Conservation (phyloP, 2,113 vertebrate species). For the Picathartes gymnocephalus region DNA sequence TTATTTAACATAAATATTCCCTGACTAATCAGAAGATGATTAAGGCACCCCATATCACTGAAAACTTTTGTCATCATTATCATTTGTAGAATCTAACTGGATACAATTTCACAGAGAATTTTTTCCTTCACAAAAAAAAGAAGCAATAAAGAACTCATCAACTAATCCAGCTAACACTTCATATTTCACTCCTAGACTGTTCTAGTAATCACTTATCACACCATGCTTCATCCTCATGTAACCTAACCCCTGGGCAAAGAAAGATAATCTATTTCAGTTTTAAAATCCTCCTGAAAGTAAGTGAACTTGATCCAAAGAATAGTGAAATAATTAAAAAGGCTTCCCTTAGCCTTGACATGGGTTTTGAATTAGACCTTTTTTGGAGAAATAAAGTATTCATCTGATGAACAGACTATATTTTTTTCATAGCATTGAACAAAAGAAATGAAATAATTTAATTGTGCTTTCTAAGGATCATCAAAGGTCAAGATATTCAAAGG, state of each 20-base stretch:
- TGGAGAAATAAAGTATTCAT: neutral
- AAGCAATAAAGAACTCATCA: slow-evolving; percentile 28
- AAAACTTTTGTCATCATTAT: neutral
- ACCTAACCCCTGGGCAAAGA: neutral
- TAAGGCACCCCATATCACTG: neutral
- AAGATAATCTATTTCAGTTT: slow-evolving; percentile 4
- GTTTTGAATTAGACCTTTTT: neutral
- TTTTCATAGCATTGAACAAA: neutral
- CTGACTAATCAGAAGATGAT: neutral
- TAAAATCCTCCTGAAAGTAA: neutral
- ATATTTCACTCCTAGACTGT: neutral
- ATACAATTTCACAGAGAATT: neutral
- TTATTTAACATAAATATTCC: slow-evolving; percentile 22
- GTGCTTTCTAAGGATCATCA: neutral
- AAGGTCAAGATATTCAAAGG: neutral
- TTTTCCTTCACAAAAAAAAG: neutral
- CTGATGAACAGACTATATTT: neutral
- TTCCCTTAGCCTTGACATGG: neutral
- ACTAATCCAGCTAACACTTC: slow-evolving; percentile 18
- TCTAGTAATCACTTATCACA: neutral
- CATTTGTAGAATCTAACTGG: neutral
- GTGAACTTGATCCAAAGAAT: neutral
- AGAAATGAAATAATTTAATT: neutral
- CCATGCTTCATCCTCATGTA: neutral
- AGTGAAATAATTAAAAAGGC: neutral